Evolutionary conservation across 2,113 vertebrate species (phyloP), one percentile per base, ranked within the genome.

Genomic region (Dolichallabes microphthalmus): DNA sequence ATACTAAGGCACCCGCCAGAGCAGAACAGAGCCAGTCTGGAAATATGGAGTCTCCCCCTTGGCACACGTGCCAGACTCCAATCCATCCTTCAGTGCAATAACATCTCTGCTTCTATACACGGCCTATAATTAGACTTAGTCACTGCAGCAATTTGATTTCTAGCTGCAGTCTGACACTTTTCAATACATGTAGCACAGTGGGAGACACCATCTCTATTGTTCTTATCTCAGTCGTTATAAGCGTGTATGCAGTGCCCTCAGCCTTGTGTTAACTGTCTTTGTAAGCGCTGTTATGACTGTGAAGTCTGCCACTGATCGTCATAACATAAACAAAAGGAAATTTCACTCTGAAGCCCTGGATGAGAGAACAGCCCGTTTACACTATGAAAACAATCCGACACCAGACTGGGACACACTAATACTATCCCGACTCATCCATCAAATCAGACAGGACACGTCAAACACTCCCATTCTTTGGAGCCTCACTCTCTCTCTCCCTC

Each of bases 1-100:
- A 76, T 85, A 82, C 80, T 75, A 82, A 88, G 76, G 55, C 80
- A 87, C 85, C 66, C 83, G 80, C 87, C 82, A 87, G 78, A 88
- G 86, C 76, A 89, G 79, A 77, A 84, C 64, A 86, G 87, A 87
- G 92, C 93, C 91, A 94, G 95, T 94, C 95, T 95, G 95, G 93
- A 92, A 93, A 94, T 93, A 93, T 94, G 84, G 89, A 92, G 90
- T 90, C 90, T 92, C 91, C 88, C 86, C 71, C 84, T 88, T 89
- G 91, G 86, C 90, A 92, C 88, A 87, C 84, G 88, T 79, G 32
- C 89, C 89, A 89, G 86, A 89, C 91, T 90, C 86, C 88, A 88
- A 91, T 92, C 90, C 90, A 88, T 92, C 89, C 89, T 89, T 88
- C 85, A 87, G 88, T 61, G 87, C 88, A 88, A 89, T 89, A 89